A percentile compares a stretch with the other conserved stretches of the same genome.
Conservation (phyloP, 2,888 invertebrate species). For the Epinotia bilunana region DNA sequence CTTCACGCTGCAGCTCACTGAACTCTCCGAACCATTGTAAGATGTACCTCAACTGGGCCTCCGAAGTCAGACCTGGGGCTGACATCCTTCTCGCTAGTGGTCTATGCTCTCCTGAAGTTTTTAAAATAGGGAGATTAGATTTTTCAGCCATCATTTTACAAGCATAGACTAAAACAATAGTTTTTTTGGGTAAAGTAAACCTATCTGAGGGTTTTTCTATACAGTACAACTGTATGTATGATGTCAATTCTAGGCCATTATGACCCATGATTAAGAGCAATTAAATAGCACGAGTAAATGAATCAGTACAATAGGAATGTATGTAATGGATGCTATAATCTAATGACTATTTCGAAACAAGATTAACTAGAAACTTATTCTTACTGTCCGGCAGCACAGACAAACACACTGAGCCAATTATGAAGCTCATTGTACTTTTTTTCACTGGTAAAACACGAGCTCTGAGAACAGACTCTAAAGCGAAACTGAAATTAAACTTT, state of each 20-base stretch:
- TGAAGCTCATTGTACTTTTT: constrained; percentile 58
- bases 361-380: constrained; percentile 42
- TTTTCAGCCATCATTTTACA: constrained; percentile 7
- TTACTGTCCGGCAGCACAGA: constrained; percentile 67
- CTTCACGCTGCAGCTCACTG: constrained; percentile 94
- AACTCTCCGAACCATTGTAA: constrained; percentile 95
- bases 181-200: background rate
- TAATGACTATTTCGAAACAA: constrained; percentile 13
- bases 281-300: constrained; percentile 26
- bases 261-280: constrained; percentile 23
- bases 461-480: constrained; percentile 45
- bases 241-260: constrained; percentile 9
- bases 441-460: constrained; percentile 47
- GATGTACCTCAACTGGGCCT: constrained; percentile 92
- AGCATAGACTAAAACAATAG: background rate
- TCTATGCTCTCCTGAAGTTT: constrained; percentile 61
- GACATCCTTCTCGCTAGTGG: constrained; percentile 78
- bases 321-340: constrained; percentile 13
- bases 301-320: constrained; percentile 30
- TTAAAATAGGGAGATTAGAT: constrained; percentile 2
- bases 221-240: constrained; percentile 6
- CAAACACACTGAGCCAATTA: constrained; percentile 68
- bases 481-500: constrained; percentile 61
- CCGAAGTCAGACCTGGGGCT: constrained; percentile 84
- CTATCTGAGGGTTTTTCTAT: background rate